These are phyloP conservation scores for Diabrotica undecimpunctata DNA, from an alignment of 1,140 invertebrate species.

Conservation along the genomic window DNA sequence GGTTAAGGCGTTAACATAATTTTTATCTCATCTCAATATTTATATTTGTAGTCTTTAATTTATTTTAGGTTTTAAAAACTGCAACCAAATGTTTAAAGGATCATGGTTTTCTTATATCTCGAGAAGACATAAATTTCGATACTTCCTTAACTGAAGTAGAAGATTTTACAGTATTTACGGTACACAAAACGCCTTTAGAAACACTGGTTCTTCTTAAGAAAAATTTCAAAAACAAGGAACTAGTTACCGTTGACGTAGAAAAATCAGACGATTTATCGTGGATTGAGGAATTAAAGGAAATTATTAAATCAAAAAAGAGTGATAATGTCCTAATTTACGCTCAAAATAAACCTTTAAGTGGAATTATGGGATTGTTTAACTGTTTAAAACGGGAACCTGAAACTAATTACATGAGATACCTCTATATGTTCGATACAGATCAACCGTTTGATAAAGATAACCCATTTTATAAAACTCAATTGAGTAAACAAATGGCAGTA, in stretches of 20 bases:
- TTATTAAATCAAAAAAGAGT: slow-evolving; percentile 52
- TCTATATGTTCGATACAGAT: slow-evolving; percentile 64
- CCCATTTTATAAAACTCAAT: slow-evolving; percentile 58
- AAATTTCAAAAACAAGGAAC: slow-evolving; percentile 4
- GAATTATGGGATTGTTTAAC: slow-evolving; percentile 74
- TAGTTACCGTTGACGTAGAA: slow-evolving; percentile 11
- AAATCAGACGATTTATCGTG: slow-evolving; percentile 47
- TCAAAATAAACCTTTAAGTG: slow-evolving; percentile 62
- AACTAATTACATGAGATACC: slow-evolving; percentile 58
- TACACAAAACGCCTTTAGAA: slow-evolving; percentile 48
- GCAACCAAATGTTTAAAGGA: slow-evolving; percentile 46
- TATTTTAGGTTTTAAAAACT: slow-evolving; percentile 46
- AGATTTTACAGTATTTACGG: slow-evolving; percentile 47
- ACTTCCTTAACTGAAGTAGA: slow-evolving; percentile 21
- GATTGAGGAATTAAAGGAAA: slow-evolving; percentile 53
- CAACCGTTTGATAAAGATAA: slow-evolving; percentile 61
- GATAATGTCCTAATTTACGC: slow-evolving; percentile 56
- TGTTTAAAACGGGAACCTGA: slow-evolving; percentile 68
- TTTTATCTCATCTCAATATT: too few relatives aligned
- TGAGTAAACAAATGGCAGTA: slow-evolving; percentile 60
- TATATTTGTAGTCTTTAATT: background rate
- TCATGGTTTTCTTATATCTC: slow-evolving; percentile 52
- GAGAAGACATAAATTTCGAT: slow-evolving; percentile 42
- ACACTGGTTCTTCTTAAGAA: slow-evolving; percentile 46
- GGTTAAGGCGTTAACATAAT: too few relatives aligned